phyloP scores from a whole-genome alignment of 2,113 vertebrate species.

The Rhea americana region DNA sequence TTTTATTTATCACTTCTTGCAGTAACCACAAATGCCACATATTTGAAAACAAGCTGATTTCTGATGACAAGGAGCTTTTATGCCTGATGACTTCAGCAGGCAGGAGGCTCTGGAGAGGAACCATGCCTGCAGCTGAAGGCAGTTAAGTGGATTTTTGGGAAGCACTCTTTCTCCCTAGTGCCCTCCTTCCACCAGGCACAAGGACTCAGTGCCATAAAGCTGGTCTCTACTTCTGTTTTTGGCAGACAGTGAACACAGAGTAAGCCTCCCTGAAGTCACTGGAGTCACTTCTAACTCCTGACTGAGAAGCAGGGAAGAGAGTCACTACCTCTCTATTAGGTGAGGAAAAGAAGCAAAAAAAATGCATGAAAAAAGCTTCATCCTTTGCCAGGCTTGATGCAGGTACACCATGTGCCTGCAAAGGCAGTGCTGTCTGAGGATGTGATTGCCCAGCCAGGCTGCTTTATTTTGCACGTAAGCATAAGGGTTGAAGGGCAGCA shows the following conservation, averaged over 20 bases:
- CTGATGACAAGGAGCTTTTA: background rate
- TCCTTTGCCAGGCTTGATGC: too few species aligned
- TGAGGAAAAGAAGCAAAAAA: background rate
- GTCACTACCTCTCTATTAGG: background rate
- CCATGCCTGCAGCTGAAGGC: background rate
- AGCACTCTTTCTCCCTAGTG: background rate
- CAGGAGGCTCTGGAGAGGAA: background rate
- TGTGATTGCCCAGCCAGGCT: background rate
- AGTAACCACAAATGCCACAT: rapidly evolving
- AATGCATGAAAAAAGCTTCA: background rate
- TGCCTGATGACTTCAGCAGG: background rate
- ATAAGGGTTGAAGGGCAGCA: background rate
- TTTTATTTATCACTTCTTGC: background rate
- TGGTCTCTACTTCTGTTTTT: background rate
- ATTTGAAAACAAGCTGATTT: background rate
- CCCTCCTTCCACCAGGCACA: background rate
- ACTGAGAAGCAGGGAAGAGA: background rate
- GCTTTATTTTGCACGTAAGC: background rate
- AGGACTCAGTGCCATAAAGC: background rate
- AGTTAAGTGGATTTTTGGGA: background rate
- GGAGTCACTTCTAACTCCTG: background rate
- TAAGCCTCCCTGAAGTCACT: background rate
- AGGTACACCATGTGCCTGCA: background rate
- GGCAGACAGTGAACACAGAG: background rate
- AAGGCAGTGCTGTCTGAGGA: too few species aligned